A percentile compares a stretch with the other conserved stretches of the same genome.
Evolutionary conservation across 92 coral and sea anemone genomes (phyloP).

Genomic region (Plumapathes pennacea): DNA sequence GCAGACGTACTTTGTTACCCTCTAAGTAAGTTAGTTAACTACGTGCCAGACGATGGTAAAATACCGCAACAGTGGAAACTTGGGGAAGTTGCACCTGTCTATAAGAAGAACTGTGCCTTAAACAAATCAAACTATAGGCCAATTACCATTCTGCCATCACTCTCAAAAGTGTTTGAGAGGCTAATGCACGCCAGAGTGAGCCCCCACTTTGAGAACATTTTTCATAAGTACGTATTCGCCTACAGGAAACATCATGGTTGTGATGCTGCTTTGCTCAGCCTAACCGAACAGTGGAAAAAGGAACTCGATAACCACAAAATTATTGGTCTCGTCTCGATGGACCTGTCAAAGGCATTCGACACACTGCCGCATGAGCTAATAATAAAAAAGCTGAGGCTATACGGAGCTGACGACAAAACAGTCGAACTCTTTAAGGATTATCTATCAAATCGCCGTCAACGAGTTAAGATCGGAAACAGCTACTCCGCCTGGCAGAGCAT

Average conservation of each 20-base stretch:
- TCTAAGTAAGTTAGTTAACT: conserved; percentile 19
- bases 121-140: conserved; percentile 39
- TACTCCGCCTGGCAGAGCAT: not conserved
- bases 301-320: conserved; percentile 27
- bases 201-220: conserved; percentile 16
- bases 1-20: conserved; percentile 38
- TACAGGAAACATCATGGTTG: no score
- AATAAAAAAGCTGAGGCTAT: not conserved
- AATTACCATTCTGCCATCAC: conserved; percentile 21
- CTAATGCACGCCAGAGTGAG: conserved; percentile 14
- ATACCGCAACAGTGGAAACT: conserved; percentile 44
- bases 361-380: conserved; percentile 30
- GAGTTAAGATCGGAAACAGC: not conserved
- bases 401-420: conserved; percentile 2
- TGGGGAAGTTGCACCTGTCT: conserved; percentile 31
- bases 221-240: conserved; percentile 18
- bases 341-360: conserved; percentile 37
- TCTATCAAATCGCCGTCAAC: not conserved
- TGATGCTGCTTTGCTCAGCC: no score
- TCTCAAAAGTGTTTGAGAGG: conserved; percentile 24
- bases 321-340: conserved; percentile 39
- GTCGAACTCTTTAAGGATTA: conserved; percentile 1
- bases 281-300: conserved; percentile 24
- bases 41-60: conserved; percentile 6
- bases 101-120: conserved; percentile 22